Base-by-base conservation (phyloP, 2,797 vertebrate genomes). In the Acipenser transmontanus region DNA sequence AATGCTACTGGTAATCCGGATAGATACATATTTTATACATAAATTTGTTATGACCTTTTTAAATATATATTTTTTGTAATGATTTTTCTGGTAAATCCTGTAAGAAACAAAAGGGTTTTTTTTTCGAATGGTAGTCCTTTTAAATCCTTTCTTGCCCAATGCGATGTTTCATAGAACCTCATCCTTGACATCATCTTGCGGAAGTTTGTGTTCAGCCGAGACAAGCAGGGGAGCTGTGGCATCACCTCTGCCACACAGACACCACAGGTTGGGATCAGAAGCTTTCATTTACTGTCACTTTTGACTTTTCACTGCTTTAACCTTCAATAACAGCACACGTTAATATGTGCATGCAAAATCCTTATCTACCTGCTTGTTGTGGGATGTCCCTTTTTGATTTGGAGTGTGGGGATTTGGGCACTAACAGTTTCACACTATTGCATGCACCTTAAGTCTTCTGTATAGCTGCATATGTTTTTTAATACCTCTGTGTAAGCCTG, bases 171-270 rank as follows among this genome's bases (percentile, higher is more conserved):
- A 85, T 96, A 99, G 97, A 98, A 89, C 88, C 80, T 98, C 93
- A 87, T 98, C 93, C 94, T 98, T 93, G 97, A 99, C 89, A 88
- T 91, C 92, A 72, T 98, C 95, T 95, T 98, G 90, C 93, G 95
- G 95, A 99, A 96, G 88, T 90, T 96, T 93, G 92, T 95, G 91
- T 95, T 97, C 95, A 94, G 83, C 92, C 90, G 93, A 92, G 95
- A 98, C 91, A 98, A 93, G 93, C 95, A 90, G 87, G 92, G 93
- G 91, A 92, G 86, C 81, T 91, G 81, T 91, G 93, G 88, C 85
- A 77, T 89, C 89, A 85, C 86, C 86, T 76, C 89, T 76, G 91
- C 88, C 68, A 80, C 88, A 88, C 92, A 89, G 84, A 86, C 90
- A 80, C 87, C 93, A 89, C 96, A 99, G 97, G 97, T 98, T 94